Base-by-base conservation (phyloP, 2,888 invertebrate species). In the Lepidochrysops patricia region DNA sequence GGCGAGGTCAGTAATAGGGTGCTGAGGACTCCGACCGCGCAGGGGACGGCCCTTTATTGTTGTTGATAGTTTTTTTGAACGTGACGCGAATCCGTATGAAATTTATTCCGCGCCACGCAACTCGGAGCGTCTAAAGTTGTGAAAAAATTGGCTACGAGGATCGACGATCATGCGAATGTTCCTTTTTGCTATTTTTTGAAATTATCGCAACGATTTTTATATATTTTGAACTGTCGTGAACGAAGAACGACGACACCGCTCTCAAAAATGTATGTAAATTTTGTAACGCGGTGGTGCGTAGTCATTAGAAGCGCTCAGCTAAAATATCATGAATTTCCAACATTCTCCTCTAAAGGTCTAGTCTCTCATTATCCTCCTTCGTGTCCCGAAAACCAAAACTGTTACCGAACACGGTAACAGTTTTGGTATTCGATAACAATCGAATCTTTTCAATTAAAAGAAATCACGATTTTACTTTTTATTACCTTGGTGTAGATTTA, bases 21-120 rank as follows among this genome's bases (percentile, higher is more conserved):
- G 49, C 49, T 37, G 37, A 37, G 37, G 49, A 49, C 12, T 49
- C 49, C 25, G 37, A 37, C 37, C 49, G 49, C 23, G 25, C 49
- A 25, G 25, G 49, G 37, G 37, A 7, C 7, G 37, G 37, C 15
- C 7, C 15, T 15, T 25, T 52, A 52, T 52, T 52, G 52, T 52
- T 52, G 52, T 29, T 52, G 27, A 52, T 52, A 52, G 29, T 52
- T 52, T 52, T 52, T 52, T 15, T 13, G 52, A n/a, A 52, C 52
- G 52, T 52, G 52, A 27, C 29, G 15, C 4, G 52, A 27, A 52
- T 52, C 29, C 15, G 29, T 52, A 52, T 52, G 13, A 27, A 52
- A 52, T 29, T 29, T 19, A 52, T 52, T 52, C 15, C 27, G 27
- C 7, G 23, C 25, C 26, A 0, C 52, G 3, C 15, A 15, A 52